Percentiles rank a stretch among this genome's conserved stretches.
Evolutionary conservation across 2,888 invertebrate genomes (phyloP).

Genomic region (Perizoma affinitatum): DNA sequence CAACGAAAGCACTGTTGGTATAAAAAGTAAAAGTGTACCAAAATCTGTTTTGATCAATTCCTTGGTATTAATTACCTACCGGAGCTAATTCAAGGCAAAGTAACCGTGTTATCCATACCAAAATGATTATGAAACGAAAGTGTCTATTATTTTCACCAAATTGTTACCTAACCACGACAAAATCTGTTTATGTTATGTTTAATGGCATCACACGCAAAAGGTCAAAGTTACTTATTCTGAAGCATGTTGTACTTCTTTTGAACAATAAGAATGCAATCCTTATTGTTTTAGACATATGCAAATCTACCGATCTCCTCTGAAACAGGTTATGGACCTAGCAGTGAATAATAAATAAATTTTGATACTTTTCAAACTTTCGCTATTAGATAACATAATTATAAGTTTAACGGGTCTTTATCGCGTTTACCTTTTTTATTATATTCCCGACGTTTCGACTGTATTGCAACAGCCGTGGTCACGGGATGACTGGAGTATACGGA

Average conservation of each 20-base stretch:
- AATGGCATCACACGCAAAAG: conserved; percentile 14
- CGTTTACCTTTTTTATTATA: too few relatives aligned
- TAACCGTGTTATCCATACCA: conserved; percentile 23
- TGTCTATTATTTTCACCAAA: conserved; percentile 31
- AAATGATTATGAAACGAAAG: conserved; percentile 38
- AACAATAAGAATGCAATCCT: too few relatives aligned
- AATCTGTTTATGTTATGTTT: conserved; percentile 17
- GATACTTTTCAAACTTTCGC: too few relatives aligned
- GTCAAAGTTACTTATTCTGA: conserved; percentile 1
- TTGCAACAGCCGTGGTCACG: too few relatives aligned
- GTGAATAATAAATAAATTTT: too few relatives aligned
- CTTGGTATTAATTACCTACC: conserved; percentile 3
- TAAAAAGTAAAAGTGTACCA: conserved; percentile 3
- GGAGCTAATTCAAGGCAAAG: conserved; percentile 7
- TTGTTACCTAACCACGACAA: conserved; percentile 32
- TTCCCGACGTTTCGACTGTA: too few relatives aligned
- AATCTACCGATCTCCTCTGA: too few relatives aligned
- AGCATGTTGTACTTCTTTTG: background rate
- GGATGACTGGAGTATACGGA: too few relatives aligned
- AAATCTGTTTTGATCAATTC: conserved; percentile 2
- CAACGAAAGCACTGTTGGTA: background rate
- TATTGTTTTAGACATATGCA: background rate
- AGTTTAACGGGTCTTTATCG: too few relatives aligned
- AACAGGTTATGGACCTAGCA: too few relatives aligned
- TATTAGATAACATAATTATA: too few relatives aligned